phyloP scores from a whole-genome alignment of 1,140 invertebrate genomes.

The Grapholita molesta region DNA sequence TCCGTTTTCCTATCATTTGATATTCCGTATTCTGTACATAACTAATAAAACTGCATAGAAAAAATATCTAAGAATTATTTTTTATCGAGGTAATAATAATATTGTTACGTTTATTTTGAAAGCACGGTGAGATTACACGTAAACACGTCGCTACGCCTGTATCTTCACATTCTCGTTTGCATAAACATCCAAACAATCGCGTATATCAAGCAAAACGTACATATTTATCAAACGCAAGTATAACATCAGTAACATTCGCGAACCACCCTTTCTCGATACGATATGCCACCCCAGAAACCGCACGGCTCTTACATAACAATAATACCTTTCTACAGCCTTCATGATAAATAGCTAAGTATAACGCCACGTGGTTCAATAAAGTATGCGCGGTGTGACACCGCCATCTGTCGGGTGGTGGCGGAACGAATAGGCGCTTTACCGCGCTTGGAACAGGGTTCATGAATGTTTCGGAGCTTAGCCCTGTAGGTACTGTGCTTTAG shows the following conservation, averaged over 20 bases:
- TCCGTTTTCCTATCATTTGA: neutral
- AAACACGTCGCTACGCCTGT: neutral
- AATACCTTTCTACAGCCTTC: slow-evolving; percentile 66
- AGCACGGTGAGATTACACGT: neutral
- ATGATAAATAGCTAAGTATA: slow-evolving; percentile 54
- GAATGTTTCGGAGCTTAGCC: slow-evolving; percentile 7
- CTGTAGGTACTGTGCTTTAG: slow-evolving; percentile 10
- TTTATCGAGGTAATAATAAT: neutral
- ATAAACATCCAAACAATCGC: slow-evolving; percentile 16
- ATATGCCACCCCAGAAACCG: slow-evolving; percentile 57
- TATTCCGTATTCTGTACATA: neutral
- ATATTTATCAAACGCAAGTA: slow-evolving; percentile 21
- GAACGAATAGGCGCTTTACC: slow-evolving; percentile 27
- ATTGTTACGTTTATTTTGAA: neutral
- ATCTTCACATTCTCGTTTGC: slow-evolving; percentile 2
- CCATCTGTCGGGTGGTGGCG: slow-evolving; percentile 60
- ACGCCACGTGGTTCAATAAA: slow-evolving; percentile 71
- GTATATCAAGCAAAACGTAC: slow-evolving; percentile 13
- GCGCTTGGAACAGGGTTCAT: slow-evolving; percentile 26
- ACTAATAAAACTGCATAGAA: neutral
- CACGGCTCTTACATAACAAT: slow-evolving; percentile 76
- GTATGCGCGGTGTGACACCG: slow-evolving; percentile 37
- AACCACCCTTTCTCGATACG: slow-evolving; percentile 60
- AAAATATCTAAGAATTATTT: neutral
- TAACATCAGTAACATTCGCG: slow-evolving; percentile 49